Base-by-base conservation (phyloP, 1,140 invertebrate genomes). In the Drosophila nigromelanica region DNA sequence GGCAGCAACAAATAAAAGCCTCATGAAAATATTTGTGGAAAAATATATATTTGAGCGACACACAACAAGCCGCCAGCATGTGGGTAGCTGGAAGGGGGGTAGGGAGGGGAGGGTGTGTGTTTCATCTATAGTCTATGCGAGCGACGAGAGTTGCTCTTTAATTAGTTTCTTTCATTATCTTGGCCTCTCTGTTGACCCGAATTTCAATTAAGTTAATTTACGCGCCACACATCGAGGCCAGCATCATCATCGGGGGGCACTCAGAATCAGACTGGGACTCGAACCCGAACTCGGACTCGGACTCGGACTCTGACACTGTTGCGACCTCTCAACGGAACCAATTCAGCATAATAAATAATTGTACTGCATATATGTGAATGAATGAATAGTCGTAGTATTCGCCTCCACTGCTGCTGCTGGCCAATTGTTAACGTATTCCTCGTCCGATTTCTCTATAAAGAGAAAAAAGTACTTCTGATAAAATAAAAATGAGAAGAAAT, bases 141-240 rank as follows among this genome's bases (percentile, higher is more conserved):
- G 6, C 27, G 54, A 42, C 40, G 54, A 47, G 39, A 42, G 37
- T 69, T 63, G 59, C 72, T 81, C 87, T 80, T 90, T 90, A 90
- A 90, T 90, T 90, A 89, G 89, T 90, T 83, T 90, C 89, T 89
- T 91, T 76, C 89, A 89, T 91, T 87, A 90, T 80, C 76, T 91
- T 91, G 90, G 90, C 90, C 90, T 87, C 90, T 91, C 79, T 91
- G 90, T 91, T 91, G 90, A 91, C 90, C 90, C 90, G 90, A 91
- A 90, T 91, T 91, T 91, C 90, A 91, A 91, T 91, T 91, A 91
- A 91, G 77, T 91, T 90, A 91, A 91, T 91, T 91, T 90, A 89
- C 82, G 79, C 85, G 73, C 67, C 66, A 62, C 66, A 70, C 66
- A 64, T 64, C 21, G 69, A 59, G 67, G 67, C 67, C 76, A 81